Conservation (phyloP, 2,113 vertebrate species). For the Chaetodon auriga region DNA sequence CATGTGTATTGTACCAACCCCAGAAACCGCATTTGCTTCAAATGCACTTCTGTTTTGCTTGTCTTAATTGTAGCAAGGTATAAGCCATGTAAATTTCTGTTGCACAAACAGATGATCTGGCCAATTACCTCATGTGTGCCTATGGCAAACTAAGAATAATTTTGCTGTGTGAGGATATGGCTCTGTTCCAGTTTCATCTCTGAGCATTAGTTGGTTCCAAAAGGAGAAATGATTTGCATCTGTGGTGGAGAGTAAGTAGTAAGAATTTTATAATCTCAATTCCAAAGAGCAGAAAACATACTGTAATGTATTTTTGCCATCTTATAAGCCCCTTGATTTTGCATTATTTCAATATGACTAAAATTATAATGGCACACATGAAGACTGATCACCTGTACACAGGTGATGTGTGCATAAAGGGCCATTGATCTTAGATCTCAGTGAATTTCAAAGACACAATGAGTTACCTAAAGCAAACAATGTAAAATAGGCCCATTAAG, state of each 20-base stretch:
- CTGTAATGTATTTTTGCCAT: constrained; percentile 47
- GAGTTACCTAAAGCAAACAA: constrained; percentile 86
- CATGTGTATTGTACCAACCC: neutral
- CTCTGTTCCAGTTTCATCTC: constrained; percentile 70
- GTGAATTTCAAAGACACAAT: constrained; percentile 80
- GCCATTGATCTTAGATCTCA: constrained; percentile 84
- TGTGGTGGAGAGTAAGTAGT: constrained; percentile 45
- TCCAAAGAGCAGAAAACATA: constrained; percentile 36
- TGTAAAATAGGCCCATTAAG: constrained; percentile 89
- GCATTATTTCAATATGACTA: constrained; percentile 56
- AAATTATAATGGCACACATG: constrained; percentile 38
- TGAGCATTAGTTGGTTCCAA: constrained; percentile 53
- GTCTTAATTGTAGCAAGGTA: constrained; percentile 44
- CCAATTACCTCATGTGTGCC: constrained; percentile 73
- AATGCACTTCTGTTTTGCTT: constrained; percentile 52
- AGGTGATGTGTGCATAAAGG: constrained; percentile 66
- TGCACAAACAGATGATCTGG: constrained; percentile 64
- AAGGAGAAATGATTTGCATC: constrained; percentile 59
- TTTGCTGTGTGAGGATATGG: constrained; percentile 54
- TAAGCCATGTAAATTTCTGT: constrained; percentile 39
- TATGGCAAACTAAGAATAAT: constrained; percentile 67
- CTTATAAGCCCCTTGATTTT: constrained; percentile 52
- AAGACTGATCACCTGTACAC: constrained; percentile 70
- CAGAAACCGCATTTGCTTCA: constrained; percentile 1
- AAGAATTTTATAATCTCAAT: constrained; percentile 47